A percentile compares a stretch with the other conserved stretches of the same genome.
These are phyloP conservation scores for Agonopterix heracliana DNA, from an alignment of 2,888 invertebrate genomes.

Conservation along the genomic window DNA sequence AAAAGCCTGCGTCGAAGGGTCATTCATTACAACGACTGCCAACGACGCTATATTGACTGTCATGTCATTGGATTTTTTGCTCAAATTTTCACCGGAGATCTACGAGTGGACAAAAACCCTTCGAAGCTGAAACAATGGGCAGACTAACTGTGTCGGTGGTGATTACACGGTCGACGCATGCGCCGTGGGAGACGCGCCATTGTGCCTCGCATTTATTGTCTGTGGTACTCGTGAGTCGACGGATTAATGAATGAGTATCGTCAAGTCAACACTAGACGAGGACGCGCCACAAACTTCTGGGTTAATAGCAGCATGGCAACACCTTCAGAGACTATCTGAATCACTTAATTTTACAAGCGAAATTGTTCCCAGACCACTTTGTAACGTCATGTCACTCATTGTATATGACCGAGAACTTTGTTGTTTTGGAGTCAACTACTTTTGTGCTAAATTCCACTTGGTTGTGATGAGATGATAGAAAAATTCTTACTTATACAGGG, in stretches of 20 bases:
- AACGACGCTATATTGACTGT: not conserved
- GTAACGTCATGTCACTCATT: slow-evolving; percentile 12
- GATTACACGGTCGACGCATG: slow-evolving; percentile 24
- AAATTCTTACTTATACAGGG: no score
- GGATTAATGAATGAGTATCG: slow-evolving; percentile 14
- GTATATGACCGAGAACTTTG: slow-evolving; percentile 5
- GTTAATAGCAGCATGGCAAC: slow-evolving; percentile 13
- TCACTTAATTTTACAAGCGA: slow-evolving; percentile 8
- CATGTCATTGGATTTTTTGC: slow-evolving; percentile 31
- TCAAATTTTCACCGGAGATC: slow-evolving; percentile 48
- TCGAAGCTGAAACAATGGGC: slow-evolving; percentile 38
- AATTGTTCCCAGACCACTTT: slow-evolving; percentile 8
- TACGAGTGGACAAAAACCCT: slow-evolving; percentile 49
- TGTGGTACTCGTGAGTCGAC: slow-evolving; percentile 10
- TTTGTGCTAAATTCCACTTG: slow-evolving; percentile 3
- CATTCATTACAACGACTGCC: slow-evolving; percentile 2
- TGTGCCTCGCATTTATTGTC: slow-evolving; percentile 21
- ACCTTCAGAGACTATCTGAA: slow-evolving; percentile 6
- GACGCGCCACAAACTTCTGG: slow-evolving; percentile 11
- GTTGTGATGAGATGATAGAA: not conserved
- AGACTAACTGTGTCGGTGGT: slow-evolving; percentile 35
- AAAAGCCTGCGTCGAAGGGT: slow-evolving; percentile 4
- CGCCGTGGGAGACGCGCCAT: slow-evolving; percentile 23
- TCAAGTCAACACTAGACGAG: slow-evolving; percentile 9
- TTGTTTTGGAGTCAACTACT: not conserved